Evolutionary conservation across 1,140 invertebrate genomes (phyloP), one percentile per base, ranked within the genome.

Genomic region (Fopius arisanus): DNA sequence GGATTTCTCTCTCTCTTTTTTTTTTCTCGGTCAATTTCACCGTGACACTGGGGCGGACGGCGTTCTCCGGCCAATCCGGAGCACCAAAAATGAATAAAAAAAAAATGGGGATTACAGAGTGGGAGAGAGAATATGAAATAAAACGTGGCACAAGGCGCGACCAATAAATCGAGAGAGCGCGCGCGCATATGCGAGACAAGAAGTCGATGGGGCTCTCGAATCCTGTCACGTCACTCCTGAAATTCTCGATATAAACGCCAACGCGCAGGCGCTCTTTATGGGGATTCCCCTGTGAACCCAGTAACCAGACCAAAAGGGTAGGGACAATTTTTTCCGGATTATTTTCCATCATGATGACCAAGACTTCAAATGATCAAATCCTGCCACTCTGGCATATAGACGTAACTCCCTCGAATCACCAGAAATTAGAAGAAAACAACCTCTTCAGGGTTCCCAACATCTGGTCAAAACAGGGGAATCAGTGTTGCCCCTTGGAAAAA

Each of bases 21-120:
- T 51, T 59, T 43, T 59, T 54, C 81, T 81, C 82, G 83, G 80
- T 86, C 83, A 82, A 86, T 87, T 87, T 86, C 83, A 86, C 83
- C 83, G 80, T 85, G 84, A 84, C 84, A 82, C 80, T 74, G 79
- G 78, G 59, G 37, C 33, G 31, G 67, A 14, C 79, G 81, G 81
- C 77, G 80, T 75, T 74, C 77, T 67, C 74, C 76, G 70, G 75
- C 83, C 84, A 86, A 85, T 84, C 83, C 12, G 76, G 74, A 78
- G 78, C 77, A 77, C 54, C 54, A 23, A 59, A 59, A 59, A 28
- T 59, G 23, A 59, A 28, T 59, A 59, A 59, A 59, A 26, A 48
- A 9, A 26, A n/a, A 51, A 12, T 3, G 9, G n/a, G 43, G 43
- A 51, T 19, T 16, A 51, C n/a, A 78, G 75, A 31, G 37, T 12